Percentiles rank a stretch among this genome's conserved stretches.
Conservation (phyloP, 2,113 vertebrate genomes). For the Gymnobelideus leadbeateri region DNA sequence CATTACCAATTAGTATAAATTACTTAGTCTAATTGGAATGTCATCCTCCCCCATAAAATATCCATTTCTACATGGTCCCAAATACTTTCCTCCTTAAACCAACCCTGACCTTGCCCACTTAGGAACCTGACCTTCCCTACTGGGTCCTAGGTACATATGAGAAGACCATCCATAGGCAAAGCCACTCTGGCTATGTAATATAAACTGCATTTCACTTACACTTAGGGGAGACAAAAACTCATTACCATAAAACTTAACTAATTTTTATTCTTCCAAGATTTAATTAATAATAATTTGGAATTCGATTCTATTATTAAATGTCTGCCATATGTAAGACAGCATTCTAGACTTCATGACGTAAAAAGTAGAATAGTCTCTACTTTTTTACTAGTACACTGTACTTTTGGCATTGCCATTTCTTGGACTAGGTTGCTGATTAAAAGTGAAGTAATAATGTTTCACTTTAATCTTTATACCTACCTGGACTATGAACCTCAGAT, state of each 20-base stretch:
- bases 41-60: neutral
- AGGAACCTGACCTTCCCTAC: neutral
- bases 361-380: neutral
- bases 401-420: neutral
- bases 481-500: neutral
- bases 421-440: neutral
- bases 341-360: neutral
- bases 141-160: neutral
- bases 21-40: neutral
- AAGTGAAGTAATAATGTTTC: neutral
- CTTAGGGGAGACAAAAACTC: neutral
- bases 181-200: neutral
- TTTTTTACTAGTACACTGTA: no score
- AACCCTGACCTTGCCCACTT: neutral
- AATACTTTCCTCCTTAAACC: neutral
- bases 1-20: neutral
- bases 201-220: neutral
- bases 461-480: neutral
- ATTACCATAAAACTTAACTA: no score
- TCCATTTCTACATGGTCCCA: neutral
- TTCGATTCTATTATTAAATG: slow-evolving; percentile 9
- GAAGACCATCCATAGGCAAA: neutral
- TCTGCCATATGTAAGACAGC: neutral
- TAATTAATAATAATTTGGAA: neutral
- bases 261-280: neutral